Evolutionary conservation across 1,140 invertebrate genomes (phyloP).

Genomic region (Aporrectodea caliginosa): DNA sequence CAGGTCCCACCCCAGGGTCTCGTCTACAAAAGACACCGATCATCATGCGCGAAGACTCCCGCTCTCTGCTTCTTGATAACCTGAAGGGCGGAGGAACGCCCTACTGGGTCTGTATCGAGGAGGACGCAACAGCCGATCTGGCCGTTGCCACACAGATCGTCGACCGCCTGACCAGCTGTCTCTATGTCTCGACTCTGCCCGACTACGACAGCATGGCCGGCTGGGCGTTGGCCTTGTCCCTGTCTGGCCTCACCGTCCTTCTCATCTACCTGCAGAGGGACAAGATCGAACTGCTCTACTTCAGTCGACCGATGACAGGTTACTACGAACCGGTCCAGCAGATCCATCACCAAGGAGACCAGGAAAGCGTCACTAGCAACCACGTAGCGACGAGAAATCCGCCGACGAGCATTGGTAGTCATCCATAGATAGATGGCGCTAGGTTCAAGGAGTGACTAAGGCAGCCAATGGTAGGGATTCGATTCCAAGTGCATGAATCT

Average conservation of each 20-base stretch:
- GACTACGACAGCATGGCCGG: conserved; percentile 23
- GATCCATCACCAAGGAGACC: no score
- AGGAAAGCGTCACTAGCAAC: no score
- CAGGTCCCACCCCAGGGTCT: not conserved
- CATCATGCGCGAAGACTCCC: conserved; percentile 5
- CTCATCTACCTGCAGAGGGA: conserved; percentile 26
- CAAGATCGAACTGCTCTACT: conserved; percentile 25
- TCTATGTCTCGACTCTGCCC: not conserved
- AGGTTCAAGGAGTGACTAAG: no score
- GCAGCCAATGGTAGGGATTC: no score
- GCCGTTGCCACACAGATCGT: not conserved
- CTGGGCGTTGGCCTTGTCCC: not conserved
- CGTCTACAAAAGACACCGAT: not conserved
- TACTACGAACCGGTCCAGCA: conserved; percentile 10
- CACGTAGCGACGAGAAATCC: no score
- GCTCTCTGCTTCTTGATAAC: not conserved
- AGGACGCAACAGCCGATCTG: not conserved
- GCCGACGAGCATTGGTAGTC: no score
- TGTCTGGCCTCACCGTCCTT: not conserved
- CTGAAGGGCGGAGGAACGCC: not conserved
- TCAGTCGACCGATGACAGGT: conserved; percentile 9
- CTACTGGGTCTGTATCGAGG: conserved; percentile 25
- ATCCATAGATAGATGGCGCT: no score
- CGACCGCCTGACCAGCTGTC: conserved; percentile 14
- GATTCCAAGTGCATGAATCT: no score